These are phyloP conservation scores for Proctacanthus coquilletti DNA, from an alignment of 1,140 invertebrate species.

Conservation along the genomic window DNA sequence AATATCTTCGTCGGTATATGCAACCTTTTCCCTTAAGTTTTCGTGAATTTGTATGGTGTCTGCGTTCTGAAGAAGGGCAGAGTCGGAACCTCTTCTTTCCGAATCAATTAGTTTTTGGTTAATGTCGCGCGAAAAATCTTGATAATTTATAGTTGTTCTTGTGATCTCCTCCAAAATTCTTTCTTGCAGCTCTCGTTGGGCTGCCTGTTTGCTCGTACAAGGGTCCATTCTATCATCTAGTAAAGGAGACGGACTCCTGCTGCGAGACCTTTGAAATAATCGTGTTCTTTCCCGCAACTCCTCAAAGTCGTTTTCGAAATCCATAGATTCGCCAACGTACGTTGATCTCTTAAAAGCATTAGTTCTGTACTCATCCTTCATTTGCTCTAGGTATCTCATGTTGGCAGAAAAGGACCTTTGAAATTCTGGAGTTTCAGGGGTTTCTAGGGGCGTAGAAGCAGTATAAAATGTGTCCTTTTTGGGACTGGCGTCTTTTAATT, in stretches of 20 bases:
- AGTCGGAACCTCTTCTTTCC: slow-evolving; percentile 22
- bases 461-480: no score
- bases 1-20: slow-evolving; percentile 5
- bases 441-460: slow-evolving; percentile 12
- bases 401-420: slow-evolving; percentile 18
- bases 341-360: slow-evolving; percentile 24
- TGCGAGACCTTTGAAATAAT: slow-evolving; percentile 21
- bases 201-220: slow-evolving; percentile 14
- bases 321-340: slow-evolving; percentile 22
- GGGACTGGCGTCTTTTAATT: no score
- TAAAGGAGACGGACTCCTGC: slow-evolving; percentile 19
- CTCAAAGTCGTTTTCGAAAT: slow-evolving; percentile 14
- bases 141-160: slow-evolving; percentile 14
- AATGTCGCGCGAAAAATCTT: slow-evolving; percentile 13
- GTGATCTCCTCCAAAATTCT: slow-evolving; percentile 14
- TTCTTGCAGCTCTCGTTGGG: slow-evolving; percentile 18
- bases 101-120: slow-evolving; percentile 9
- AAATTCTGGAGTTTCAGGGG: slow-evolving; percentile 16
- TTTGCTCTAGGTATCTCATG: slow-evolving; percentile 13
- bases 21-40: no score
- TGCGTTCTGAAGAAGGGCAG: slow-evolving; percentile 15
- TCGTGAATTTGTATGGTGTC: slow-evolving; percentile 8
- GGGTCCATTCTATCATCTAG: slow-evolving; percentile 8
- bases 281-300: slow-evolving; percentile 18
- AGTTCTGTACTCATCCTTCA: slow-evolving; percentile 14